These are phyloP conservation scores for Philopedon plagiatum DNA, from an alignment of 2,888 invertebrate species.

Conservation along the genomic window DNA sequence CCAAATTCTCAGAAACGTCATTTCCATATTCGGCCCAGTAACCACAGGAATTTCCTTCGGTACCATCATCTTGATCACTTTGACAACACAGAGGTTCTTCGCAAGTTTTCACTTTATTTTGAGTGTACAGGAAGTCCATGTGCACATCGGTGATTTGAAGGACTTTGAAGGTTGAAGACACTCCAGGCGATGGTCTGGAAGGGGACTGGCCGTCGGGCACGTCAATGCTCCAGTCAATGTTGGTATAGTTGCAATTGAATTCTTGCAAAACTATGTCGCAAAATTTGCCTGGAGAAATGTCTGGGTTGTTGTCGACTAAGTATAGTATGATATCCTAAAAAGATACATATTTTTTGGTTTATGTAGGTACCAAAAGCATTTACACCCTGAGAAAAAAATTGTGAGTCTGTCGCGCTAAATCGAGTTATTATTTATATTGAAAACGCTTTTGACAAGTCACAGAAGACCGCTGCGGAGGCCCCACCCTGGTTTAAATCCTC, in stretches of 20 bases:
- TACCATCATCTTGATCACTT: conserved; percentile 69
- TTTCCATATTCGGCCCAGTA: conserved; percentile 86
- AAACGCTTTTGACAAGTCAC: no score
- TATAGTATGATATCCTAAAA: conserved; percentile 74
- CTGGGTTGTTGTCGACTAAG: conserved; percentile 72
- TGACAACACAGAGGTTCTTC: conserved; percentile 87
- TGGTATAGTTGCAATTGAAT: conserved; percentile 27
- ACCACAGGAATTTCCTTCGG: conserved; percentile 73
- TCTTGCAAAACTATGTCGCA: conserved; percentile 73
- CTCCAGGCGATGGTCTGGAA: conserved; percentile 29
- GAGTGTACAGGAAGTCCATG: conserved; percentile 81
- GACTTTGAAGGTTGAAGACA: conserved; percentile 63
- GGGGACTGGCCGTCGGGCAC: conserved; percentile 46
- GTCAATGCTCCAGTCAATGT: conserved; percentile 52
- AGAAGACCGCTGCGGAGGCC: no score
- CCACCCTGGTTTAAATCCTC: no score
- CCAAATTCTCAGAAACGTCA: conserved; percentile 78
- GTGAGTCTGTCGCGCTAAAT: no score
- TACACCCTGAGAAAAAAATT: no score
- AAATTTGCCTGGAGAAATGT: conserved; percentile 70
- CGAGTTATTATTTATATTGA: no score
- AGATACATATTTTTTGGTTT: neutral
- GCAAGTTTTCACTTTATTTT: conserved; percentile 78
- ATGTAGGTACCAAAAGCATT: no score
- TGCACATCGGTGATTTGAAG: conserved; percentile 92